phyloP scores from a whole-genome alignment of 2,113 vertebrate genomes.

The Calidris pygmaea region DNA sequence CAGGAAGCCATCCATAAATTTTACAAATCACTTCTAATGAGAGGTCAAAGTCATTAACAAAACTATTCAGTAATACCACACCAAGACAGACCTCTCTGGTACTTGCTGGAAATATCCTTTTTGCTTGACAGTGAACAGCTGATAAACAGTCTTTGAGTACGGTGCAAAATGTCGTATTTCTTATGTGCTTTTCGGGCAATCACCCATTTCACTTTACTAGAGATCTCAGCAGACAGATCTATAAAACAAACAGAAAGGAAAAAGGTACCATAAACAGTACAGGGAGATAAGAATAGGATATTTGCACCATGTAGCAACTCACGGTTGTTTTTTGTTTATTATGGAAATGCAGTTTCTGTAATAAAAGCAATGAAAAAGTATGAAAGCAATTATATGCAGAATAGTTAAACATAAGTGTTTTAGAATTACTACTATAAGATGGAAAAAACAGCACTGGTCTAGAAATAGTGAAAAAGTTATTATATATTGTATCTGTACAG shows the following conservation, averaged over 20 bases:
- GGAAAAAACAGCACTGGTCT: not conserved
- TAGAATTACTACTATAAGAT: not conserved
- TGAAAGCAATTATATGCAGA: not conserved
- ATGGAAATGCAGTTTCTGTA: not conserved
- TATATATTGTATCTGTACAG: not conserved
- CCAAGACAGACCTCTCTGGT: not conserved
- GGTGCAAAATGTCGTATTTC: not conserved
- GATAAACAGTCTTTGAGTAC: not conserved
- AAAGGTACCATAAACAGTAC: not conserved
- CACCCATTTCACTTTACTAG: not conserved
- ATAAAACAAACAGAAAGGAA: not conserved
- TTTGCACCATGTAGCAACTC: not conserved
- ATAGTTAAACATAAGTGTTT: not conserved
- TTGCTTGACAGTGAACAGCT: not conserved
- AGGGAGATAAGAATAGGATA: not conserved
- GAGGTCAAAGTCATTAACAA: constrained; percentile 17
- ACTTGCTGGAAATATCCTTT: not conserved
- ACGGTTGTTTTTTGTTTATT: not conserved
- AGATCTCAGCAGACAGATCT: not conserved
- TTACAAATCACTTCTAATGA: constrained; percentile 5
- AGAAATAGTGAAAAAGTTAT: not conserved
- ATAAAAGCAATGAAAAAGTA: not conserved
- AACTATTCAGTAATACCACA: not conserved
- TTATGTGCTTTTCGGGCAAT: not conserved
- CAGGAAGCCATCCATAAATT: not conserved